A percentile compares a stretch with the other conserved stretches of the same genome.
Evolutionary conservation across 2,113 vertebrate species (phyloP).

Genomic region (Microtus richardsoni): DNA sequence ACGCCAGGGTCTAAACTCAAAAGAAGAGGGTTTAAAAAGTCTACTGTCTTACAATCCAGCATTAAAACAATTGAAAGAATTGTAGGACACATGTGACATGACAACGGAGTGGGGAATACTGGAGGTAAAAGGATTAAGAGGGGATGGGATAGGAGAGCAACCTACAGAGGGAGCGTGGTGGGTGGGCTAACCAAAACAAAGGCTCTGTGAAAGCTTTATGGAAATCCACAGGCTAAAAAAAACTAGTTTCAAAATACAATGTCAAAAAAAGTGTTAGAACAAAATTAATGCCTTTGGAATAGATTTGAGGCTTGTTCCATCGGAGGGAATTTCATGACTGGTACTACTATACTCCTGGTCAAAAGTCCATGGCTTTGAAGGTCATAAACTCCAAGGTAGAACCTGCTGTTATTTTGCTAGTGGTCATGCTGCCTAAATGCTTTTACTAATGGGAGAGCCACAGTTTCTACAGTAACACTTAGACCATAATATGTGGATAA

Average conservation of each 20-base stretch:
- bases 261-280: background rate
- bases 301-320: background rate
- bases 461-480: background rate
- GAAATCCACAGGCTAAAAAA: background rate
- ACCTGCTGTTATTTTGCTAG: background rate
- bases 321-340: background rate
- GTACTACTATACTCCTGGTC: background rate
- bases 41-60: background rate
- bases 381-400: too few relatives aligned
- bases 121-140: background rate
- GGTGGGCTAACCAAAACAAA: background rate
- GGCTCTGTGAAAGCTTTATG: background rate
- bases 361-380: background rate
- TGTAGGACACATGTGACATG: background rate
- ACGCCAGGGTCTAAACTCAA: background rate
- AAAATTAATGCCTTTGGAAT: background rate
- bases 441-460: background rate
- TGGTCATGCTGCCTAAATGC: background rate
- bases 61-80: background rate
- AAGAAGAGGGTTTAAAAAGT: background rate
- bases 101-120: accelerated
- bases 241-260: background rate
- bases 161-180: background rate
- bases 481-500: background rate
- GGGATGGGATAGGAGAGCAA: background rate